phyloP scores from a whole-genome alignment of 2,888 invertebrate species.

The Brenthis daphne region DNA sequence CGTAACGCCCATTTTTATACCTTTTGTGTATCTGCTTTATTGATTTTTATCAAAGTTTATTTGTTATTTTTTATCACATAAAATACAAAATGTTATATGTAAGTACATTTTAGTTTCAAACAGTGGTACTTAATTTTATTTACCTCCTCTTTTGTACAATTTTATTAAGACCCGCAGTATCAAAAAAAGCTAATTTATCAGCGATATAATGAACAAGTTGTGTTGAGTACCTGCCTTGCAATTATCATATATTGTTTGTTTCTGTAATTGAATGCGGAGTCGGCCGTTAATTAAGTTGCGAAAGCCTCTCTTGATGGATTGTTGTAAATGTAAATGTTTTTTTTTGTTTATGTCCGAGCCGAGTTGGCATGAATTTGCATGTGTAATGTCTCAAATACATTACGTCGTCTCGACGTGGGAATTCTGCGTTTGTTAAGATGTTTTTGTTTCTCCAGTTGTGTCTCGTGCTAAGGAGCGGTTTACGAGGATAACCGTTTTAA shows the following conservation, averaged over 20 bases:
- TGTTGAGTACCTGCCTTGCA: slow-evolving; percentile 36
- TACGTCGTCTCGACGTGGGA: slow-evolving; percentile 65
- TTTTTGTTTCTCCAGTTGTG: slow-evolving; percentile 51
- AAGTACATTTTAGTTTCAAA: no score
- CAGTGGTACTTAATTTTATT: no score
- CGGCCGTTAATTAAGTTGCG: slow-evolving; percentile 70
- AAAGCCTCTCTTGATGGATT: slow-evolving; percentile 71
- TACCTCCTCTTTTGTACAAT: no score
- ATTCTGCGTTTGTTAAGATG: slow-evolving; percentile 57
- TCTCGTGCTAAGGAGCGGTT: slow-evolving; percentile 62
- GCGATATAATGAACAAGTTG: neutral
- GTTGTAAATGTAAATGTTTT: slow-evolving; percentile 64
- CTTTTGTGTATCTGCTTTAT: slow-evolving; percentile 53
- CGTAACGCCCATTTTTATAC: slow-evolving; percentile 69
- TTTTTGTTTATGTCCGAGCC: slow-evolving; percentile 50
- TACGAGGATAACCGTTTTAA: slow-evolving; percentile 36
- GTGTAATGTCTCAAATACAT: slow-evolving; percentile 68
- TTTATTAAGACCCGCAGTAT: no score
- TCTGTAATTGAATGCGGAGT: slow-evolving; percentile 73
- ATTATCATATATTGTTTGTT: slow-evolving; percentile 66
- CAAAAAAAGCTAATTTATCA: neutral
- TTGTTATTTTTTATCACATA: slow-evolving; percentile 25
- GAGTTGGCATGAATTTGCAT: slow-evolving; percentile 72
- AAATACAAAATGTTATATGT: slow-evolving; percentile 1
- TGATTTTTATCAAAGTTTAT: slow-evolving; percentile 45